Evolutionary conservation across 2,113 vertebrate genomes (phyloP).

Genomic region (Phoenicopterus ruber): DNA sequence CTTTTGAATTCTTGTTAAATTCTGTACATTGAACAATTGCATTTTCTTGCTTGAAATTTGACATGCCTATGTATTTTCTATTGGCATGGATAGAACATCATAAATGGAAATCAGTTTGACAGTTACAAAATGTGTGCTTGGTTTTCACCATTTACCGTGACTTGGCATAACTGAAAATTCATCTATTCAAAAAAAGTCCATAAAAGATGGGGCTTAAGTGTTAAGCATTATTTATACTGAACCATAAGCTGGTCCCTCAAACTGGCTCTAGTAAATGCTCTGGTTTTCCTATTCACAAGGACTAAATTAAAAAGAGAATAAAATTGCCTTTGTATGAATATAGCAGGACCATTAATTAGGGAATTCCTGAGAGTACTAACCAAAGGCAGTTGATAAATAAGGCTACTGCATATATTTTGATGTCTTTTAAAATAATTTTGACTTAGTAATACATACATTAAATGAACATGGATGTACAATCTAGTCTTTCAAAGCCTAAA

Average conservation of each 20-base stretch:
- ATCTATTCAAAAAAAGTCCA: background rate
- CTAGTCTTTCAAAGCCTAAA: background rate
- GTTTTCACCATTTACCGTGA: background rate
- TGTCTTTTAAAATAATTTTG: background rate
- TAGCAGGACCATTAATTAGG: background rate
- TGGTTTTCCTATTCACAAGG: background rate
- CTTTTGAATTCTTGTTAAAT: background rate
- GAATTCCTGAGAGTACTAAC: background rate
- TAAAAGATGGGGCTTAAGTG: background rate
- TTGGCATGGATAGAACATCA: background rate
- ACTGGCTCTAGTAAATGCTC: background rate
- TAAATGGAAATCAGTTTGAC: background rate
- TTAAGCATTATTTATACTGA: background rate
- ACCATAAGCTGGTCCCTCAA: background rate
- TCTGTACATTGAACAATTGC: background rate
- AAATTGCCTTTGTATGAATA: background rate
- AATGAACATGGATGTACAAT: background rate
- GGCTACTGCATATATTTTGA: background rate
- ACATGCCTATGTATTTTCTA: background rate
- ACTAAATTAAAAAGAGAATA: background rate
- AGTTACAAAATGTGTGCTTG: background rate
- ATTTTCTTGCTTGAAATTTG: background rate
- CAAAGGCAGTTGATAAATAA: background rate
- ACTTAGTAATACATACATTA: background rate
- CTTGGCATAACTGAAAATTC: background rate